Evolutionary conservation across 2,797 vertebrate genomes (phyloP), one percentile per base, ranked within the genome.

Genomic region (Lepilemur ruficaudatus): DNA sequence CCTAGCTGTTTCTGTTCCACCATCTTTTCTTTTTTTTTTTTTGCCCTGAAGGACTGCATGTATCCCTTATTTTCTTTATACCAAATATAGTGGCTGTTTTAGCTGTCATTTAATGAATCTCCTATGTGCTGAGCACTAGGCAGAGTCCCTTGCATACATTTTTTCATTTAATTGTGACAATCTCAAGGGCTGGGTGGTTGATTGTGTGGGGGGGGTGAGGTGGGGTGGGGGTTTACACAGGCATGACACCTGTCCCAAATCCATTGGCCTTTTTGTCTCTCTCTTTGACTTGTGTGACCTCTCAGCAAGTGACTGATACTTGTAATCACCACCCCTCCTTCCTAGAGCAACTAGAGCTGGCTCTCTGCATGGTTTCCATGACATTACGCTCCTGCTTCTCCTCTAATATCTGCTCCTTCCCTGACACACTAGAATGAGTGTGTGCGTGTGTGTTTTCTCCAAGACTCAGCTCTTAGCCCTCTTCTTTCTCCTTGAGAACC

Each of bases 401-500:
- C 63, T 48, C 10, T 32, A 65, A 59, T 8, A 79, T 9, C 55
- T 63, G 43, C 30, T 52, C 6, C 48, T 95, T 67, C 43, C 41
- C 57, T 59, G 69, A 89, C 55, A 61, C 20, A 65, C 14, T 9
- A 18, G 4, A 25, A n/a, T 73, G 69, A 43, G 52, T 67, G 38
- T 22, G 23, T 70, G 18, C 0, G 25, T 13, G 11, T 18, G 23
- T 46, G 32, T 73, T 22, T 80, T 78, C 76, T 89, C 46, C 7
- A 87, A 80, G 38, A 55, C 72, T 93, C 35, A 82, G 75, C 35
- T 92, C 75, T 59, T 80, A 65, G 67, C 17, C 83, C 28, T 80
- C 28, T 92, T 76, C 48, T 52, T 69, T 91, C 63, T 89, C 59
- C 91, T 75, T 87, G 55, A 94, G 48, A 65, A 81, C 43, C n/a